These are phyloP conservation scores for Taurulus bubalis DNA, from an alignment of 2,113 vertebrate species.

Conservation along the genomic window DNA sequence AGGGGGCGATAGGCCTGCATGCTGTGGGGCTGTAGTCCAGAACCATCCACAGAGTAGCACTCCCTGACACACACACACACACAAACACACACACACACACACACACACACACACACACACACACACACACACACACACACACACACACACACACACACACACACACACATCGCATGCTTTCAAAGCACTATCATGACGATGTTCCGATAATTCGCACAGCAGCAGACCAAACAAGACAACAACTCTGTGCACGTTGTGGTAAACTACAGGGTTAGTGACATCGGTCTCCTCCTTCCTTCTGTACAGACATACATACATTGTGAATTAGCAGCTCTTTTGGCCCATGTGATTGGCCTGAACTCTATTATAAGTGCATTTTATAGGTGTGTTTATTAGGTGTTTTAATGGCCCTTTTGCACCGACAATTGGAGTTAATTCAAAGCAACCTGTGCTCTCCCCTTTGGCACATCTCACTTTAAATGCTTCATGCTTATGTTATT, in stretches of 20 bases:
- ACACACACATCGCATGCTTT: not conserved
- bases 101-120: no score
- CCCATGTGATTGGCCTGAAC: not conserved
- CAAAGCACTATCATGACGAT: not conserved
- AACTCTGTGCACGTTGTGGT: not conserved
- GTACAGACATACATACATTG: not conserved
- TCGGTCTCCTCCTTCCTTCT: not conserved
- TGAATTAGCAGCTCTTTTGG: constrained; percentile 11
- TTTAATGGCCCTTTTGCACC: constrained; percentile 30
- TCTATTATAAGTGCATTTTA: constrained; percentile 30
- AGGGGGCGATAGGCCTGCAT: constrained; percentile 68
- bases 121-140: no score
- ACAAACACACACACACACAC: no score
- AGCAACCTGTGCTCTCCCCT: constrained; percentile 3
- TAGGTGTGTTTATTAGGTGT: constrained; percentile 47
- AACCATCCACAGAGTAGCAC: not conserved
- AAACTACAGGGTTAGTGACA: not conserved
- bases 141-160: no score
- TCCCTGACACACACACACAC: not conserved
- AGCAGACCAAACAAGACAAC: not conserved
- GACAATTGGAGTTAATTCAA: not conserved
- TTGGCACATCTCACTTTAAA: constrained; percentile 3
- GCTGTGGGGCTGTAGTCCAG: not conserved
- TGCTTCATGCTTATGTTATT: not conserved
- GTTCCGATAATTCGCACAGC: not conserved